Evolutionary conservation across 1,140 invertebrate genomes (phyloP), one percentile per base, ranked within the genome.

Genomic region (Caenorhabditis remanei): DNA sequence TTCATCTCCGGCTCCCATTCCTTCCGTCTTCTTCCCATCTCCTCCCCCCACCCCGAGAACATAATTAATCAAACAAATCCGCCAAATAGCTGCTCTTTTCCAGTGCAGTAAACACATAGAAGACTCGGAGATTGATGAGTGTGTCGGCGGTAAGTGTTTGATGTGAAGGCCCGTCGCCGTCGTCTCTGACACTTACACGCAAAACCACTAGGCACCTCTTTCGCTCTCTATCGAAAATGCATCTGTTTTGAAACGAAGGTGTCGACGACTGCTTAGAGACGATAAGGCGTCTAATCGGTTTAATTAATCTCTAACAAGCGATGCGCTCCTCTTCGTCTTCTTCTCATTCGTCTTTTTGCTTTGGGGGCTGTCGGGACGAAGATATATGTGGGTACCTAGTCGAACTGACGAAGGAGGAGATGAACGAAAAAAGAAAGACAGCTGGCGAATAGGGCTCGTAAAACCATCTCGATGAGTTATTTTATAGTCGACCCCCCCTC

Each of bases 11-110:
- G 11, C 53, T 55, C 50, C 50, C 50, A 53, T 16, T 53, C 50
- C 16, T 53, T 53, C 16, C 16, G 50, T 53, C 50, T 53, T 53
- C 7, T 46, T 13, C 40, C 71, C 8, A 46, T 40, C 19, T n/a
- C 13, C n/a, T 46, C 40, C 67, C 8, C 11, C 41, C 16, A 5
- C 67, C 14, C 43, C n/a, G 19, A 53, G 71, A 79, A 79, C 71
- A 79, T 79, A 79, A 79, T 79, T 79, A 79, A 79, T 79, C 71
- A 79, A 79, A 79, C 71, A 50, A 79, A 79, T 79, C 71, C 71
- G 71, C 71, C 71, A 79, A 79, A 79, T 79, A 79, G 46, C 46
- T 79, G 71, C 71, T 79, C 71, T 79, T 79, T 79, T 79, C 71
- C 71, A 79, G 71, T 79, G 71, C 71, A 79, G 71, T 79, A 79